Evolutionary conservation across 1,140 invertebrate genomes (phyloP), one percentile per base, ranked within the genome.

Genomic region (Eciton burchellii): DNA sequence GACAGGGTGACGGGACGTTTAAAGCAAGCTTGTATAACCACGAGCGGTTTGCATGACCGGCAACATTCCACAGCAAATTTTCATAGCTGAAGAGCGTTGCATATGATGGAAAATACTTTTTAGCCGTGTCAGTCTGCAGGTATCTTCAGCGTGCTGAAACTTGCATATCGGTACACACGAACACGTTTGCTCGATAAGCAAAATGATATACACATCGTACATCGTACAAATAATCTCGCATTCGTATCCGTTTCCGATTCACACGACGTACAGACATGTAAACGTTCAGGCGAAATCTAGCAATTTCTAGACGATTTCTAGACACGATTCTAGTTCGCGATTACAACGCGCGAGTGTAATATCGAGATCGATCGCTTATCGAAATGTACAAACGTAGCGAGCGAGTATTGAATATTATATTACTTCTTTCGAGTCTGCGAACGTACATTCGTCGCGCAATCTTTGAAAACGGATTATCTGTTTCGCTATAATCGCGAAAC

Each of bases 1-100:
- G 43, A 52, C 45, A 76, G 52, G 26, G 52, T 19, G 45, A 43
- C 57, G 59, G n/a, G n/a, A n/a, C 72, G 14, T 52, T 19, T 57
- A 24, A 52, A 63, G 45, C 63, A 74, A 60, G n/a, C n/a, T n/a
- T n/a, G n/a, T 21, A 35, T 73, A 47, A 14, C 59, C 43, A 49
- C 43, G 16, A 63, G 45, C n/a, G 45, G 3, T 57, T 24, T 35
- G 59, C 45, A 76, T 76, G 57, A 52, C 59, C 19, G 45, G 59
- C 57, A 63, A 62, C 26, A 49, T 76, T 63, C 59, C 59, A 57
- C 35, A 76, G 72, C 35, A 76, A 63, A 49, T 76, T 76, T 52
- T 76, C 72, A 76, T 63, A 57, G 72, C 63, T 76, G 59, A 76
- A 76, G 35, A 63, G 59, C 49, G 72, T 63, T 76, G 52, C 59